Evolutionary conservation across 2,113 vertebrate genomes (phyloP).

Genomic region (Vicugna pacos): DNA sequence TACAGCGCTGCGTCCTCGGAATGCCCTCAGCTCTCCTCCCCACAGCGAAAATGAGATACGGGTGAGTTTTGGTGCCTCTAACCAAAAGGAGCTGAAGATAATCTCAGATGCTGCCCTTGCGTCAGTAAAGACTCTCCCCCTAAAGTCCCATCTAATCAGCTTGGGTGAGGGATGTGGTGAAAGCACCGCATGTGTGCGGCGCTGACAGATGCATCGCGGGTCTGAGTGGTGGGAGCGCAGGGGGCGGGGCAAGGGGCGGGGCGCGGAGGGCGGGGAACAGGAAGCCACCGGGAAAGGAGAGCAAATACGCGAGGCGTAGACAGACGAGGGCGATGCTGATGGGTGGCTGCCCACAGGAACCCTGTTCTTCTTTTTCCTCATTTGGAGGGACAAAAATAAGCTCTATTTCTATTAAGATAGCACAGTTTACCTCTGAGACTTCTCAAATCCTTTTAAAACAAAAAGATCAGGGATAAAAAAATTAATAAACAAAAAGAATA

Average conservation of each 20-base stretch:
- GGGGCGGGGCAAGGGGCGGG: too few species aligned
- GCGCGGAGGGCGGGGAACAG: too few species aligned
- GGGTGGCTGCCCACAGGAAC: rapidly evolving
- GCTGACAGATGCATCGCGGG: too few species aligned
- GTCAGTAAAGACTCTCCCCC: background rate
- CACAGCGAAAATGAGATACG: background rate
- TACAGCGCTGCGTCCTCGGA: background rate
- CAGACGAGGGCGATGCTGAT: background rate
- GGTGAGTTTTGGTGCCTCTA: background rate
- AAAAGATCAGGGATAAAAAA: background rate
- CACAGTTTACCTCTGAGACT: background rate
- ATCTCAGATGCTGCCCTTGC: background rate
- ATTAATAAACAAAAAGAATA: background rate
- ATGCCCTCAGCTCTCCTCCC: background rate
- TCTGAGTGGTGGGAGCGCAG: too few species aligned
- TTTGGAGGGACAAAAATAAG: background rate
- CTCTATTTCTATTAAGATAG: background rate
- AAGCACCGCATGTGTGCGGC: rapidly evolving
- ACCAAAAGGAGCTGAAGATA: background rate
- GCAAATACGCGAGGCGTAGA: rapidly evolving
- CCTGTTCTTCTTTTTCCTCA: background rate
- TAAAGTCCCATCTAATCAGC: too few species aligned
- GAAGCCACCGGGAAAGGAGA: background rate
- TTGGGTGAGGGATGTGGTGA: background rate
- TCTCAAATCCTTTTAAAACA: background rate